Evolutionary conservation across 2,797 vertebrate genomes (phyloP).

Genomic region (Borostomias antarcticus): DNA sequence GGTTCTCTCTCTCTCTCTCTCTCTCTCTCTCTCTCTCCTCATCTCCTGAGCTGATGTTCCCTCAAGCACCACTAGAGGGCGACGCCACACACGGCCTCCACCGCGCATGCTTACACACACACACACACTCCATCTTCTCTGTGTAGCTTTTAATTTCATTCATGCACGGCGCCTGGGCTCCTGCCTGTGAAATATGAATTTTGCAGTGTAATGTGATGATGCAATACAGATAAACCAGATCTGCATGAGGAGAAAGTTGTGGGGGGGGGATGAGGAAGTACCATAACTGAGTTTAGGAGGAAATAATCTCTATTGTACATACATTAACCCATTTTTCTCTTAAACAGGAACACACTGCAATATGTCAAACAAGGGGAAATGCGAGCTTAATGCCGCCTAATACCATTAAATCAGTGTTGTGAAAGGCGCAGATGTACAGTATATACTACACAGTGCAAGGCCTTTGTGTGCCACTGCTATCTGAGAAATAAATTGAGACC

Average conservation of each 20-base stretch:
- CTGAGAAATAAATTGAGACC: slow-evolving; percentile 1
- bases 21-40: not conserved
- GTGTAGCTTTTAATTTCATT: slow-evolving; percentile 25
- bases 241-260: not conserved
- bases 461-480: not conserved
- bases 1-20: not conserved
- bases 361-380: too few relatives aligned
- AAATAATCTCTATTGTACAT: not conserved
- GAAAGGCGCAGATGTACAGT: too few relatives aligned
- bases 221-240: not conserved
- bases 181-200: slow-evolving; percentile 6
- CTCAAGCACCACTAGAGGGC: slow-evolving; percentile 27
- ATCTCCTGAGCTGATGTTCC: too few relatives aligned
- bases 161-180: not conserved
- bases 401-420: too few relatives aligned
- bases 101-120: slow-evolving; percentile 8
- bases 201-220: slow-evolving; percentile 13
- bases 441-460: not conserved
- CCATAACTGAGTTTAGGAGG: not conserved
- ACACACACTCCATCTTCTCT: slow-evolving; percentile 11
- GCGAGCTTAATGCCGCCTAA: too few relatives aligned
- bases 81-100: not conserved
- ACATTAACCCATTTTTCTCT: not conserved
- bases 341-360: not conserved
- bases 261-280: not conserved